Percentiles rank a stretch among this genome's conserved stretches.
phyloP scores from a whole-genome alignment of 2,113 vertebrate species.

The Donacobius atricapilla region DNA sequence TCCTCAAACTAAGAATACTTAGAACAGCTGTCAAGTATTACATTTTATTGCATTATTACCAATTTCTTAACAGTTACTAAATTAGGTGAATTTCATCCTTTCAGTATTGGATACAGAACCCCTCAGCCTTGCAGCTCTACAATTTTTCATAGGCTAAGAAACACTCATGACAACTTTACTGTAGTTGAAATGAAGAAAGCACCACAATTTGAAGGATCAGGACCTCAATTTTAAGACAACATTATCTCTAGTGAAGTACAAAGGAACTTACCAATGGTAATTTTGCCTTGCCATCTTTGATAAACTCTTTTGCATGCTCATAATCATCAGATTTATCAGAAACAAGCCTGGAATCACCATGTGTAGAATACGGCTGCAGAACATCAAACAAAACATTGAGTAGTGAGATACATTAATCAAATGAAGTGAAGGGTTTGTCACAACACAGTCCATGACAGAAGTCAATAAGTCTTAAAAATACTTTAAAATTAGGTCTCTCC shows the following conservation, averaged over 20 bases:
- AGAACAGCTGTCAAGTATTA: not conserved
- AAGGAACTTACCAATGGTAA: slow-evolving; percentile 72
- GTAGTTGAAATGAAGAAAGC: not conserved
- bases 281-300: slow-evolving; percentile 71
- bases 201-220: not conserved
- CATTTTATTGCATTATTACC: not conserved
- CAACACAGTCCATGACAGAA: not conserved
- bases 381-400: not conserved
- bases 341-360: slow-evolving; percentile 63
- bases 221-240: not conserved
- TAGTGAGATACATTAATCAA: not conserved
- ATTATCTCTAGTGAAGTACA: not conserved
- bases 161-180: not conserved
- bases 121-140: not conserved
- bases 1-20: not conserved
- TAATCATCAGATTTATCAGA: slow-evolving; percentile 76
- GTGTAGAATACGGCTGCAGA: slow-evolving; percentile 72
- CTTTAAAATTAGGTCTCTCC: not conserved
- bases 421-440: not conserved
- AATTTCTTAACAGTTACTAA: not conserved
- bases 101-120: not conserved
- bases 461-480: not conserved
- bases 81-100: not conserved
- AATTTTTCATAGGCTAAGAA: not conserved
- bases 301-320: slow-evolving; percentile 71